Evolutionary conservation across 2,888 invertebrate species (phyloP), one percentile per base, ranked within the genome.

Genomic region (Microctonus hyperodae): DNA sequence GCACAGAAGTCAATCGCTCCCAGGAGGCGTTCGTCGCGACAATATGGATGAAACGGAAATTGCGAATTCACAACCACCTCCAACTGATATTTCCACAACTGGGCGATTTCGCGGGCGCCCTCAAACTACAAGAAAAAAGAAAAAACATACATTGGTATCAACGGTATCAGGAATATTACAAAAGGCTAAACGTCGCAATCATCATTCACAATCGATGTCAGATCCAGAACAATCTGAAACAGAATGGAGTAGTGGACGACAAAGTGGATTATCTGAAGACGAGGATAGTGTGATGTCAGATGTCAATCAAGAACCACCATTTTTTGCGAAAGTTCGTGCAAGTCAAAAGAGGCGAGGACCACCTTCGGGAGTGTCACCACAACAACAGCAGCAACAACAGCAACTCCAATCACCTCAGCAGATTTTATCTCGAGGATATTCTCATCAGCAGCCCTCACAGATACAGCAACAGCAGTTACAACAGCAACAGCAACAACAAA

Each of bases 121-220:
- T 11, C 80, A 81, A 62, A 59, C 75, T 6, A 33, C 75, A 33
- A 85, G 86, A 75, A 90, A 91, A 78, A 93, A 92, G 85, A 93
- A 93, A 82, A 93, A 93, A 79, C 91, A 92, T 73, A 90, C 91
- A 5, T 86, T 95, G 62, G 93, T 94, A 0, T 91, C 93, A 0
- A 94, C 94, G 0, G 91, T 95, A 85, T 94, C 93, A 1, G 94
- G 93, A 23, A 89, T 95, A 70, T 85, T 95, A 74, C 93, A 94
- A 82, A 95, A 94, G 85, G 94, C 94, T 0, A 92, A 93, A 80
- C 84, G 91, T 75, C 90, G 89, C 83, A 88, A 88, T 33, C 83
- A 85, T 69, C 84, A 84, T 11, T 83, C 86, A 0, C 90, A 90
- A 75, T 92, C 92, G 0, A 79, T 92, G 60, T 92, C 92, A 11